phyloP scores from a whole-genome alignment of 1,140 invertebrate species.

The Drosophila repletoides region DNA sequence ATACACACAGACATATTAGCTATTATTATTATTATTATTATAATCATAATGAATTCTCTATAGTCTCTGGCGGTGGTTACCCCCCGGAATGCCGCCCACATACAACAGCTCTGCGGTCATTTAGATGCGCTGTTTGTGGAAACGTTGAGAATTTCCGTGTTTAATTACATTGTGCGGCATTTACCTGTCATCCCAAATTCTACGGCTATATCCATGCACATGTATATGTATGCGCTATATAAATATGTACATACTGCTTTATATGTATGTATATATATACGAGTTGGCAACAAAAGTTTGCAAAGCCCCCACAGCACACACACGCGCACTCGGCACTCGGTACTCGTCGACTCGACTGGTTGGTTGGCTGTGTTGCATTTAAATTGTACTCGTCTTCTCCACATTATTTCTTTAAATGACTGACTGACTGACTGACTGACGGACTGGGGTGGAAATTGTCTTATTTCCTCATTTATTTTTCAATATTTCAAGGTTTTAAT shows the following conservation, averaged over 20 bases:
- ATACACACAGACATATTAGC: not conserved
- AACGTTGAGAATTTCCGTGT: constrained; percentile 37
- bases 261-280: not conserved
- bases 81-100: not conserved
- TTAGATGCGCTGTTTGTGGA: constrained; percentile 7
- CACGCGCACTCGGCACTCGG: not conserved
- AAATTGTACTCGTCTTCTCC: not conserved
- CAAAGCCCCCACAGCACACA: not conserved
- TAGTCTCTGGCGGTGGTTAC: not conserved
- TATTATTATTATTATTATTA: constrained; percentile 1
- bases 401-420: not conserved
- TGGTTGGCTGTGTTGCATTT: no score
- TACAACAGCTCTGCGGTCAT: constrained; percentile 3
- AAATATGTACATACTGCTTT: no score
- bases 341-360: no score
- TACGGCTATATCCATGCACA: not conserved
- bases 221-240: constrained; percentile 2
- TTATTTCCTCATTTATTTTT: not conserved
- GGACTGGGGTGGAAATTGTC: not conserved
- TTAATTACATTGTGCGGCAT: constrained; percentile 44
- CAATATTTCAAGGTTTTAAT: no score
- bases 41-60: not conserved
- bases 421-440: no score
- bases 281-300: constrained; percentile 11
- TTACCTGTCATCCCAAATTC: constrained; percentile 5